These are phyloP conservation scores for Drosophila ironensis DNA, from an alignment of 1,140 invertebrate genomes.

Conservation along the genomic window DNA sequence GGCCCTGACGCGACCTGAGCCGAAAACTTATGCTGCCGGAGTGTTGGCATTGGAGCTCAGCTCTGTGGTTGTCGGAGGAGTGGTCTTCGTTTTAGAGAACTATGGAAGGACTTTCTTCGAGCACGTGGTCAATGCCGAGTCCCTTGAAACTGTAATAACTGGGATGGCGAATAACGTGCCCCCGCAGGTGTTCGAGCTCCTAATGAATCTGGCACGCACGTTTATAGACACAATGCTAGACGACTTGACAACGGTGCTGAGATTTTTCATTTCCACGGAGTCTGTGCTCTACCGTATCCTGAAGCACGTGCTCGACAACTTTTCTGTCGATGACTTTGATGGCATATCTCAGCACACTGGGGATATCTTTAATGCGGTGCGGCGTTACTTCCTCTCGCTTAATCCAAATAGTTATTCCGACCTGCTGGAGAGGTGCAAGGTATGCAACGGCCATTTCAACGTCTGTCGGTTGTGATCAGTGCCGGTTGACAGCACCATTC, in stretches of 20 bases:
- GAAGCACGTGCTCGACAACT: constrained; percentile 7
- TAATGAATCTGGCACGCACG: constrained; percentile 15
- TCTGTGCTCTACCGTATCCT: constrained; percentile 43
- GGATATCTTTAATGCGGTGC: constrained; percentile 13
- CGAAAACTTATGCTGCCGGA: constrained; percentile 25
- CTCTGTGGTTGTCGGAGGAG: constrained; percentile 23
- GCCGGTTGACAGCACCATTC: no score
- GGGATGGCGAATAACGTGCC: constrained; percentile 15
- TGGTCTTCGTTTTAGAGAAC: not conserved
- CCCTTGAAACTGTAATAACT: constrained; percentile 25
- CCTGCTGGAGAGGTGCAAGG: constrained; percentile 15
- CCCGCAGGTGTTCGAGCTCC: not conserved
- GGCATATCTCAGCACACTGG: not conserved
- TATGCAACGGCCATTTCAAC: constrained; percentile 36
- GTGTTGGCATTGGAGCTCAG: constrained; percentile 23
- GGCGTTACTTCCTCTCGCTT: constrained; percentile 37
- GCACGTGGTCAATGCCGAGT: constrained; percentile 39
- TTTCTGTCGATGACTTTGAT: not conserved
- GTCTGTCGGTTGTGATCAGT: constrained; percentile 14
- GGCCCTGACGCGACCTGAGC: not conserved
- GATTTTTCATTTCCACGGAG: constrained; percentile 51
- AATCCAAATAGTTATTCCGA: constrained; percentile 49
- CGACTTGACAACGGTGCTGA: constrained; percentile 15
- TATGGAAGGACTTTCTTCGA: constrained; percentile 34
- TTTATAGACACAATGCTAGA: constrained; percentile 45